A percentile compares a stretch with the other conserved stretches of the same genome.
These are phyloP conservation scores for Zophobas morio DNA, from an alignment of 1,140 invertebrate genomes.

Conservation along the genomic window DNA sequence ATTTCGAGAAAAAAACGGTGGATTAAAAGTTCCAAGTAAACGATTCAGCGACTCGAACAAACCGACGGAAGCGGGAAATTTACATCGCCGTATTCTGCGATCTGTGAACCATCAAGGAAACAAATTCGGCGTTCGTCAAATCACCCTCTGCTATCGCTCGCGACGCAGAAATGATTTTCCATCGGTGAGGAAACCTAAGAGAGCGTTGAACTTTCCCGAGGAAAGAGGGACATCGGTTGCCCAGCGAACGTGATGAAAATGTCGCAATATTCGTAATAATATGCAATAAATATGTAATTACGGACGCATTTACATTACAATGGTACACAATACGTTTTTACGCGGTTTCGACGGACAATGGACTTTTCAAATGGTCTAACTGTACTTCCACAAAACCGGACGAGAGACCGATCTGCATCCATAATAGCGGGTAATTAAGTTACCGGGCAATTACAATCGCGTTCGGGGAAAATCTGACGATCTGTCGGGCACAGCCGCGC, in stretches of 20 bases:
- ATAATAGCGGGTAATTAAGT: constrained; percentile 1
- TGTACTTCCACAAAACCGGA: constrained; percentile 23
- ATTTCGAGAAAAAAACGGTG: too few species aligned
- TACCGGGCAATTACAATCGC: neutral
- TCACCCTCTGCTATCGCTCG: neutral
- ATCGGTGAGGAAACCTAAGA: neutral
- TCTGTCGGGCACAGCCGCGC: neutral
- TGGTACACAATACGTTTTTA: constrained; percentile 3
- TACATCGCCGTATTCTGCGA: too few species aligned
- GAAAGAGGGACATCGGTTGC: constrained; percentile 5
- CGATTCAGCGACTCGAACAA: too few species aligned
- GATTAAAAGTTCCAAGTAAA: too few species aligned
- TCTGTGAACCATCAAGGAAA: too few species aligned
- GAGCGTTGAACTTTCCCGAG: constrained; percentile 35
- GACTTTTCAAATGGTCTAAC: constrained; percentile 20
- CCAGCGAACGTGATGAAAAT: constrained; percentile 40
- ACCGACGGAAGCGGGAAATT: too few species aligned
- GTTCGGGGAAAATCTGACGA: neutral
- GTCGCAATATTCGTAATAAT: constrained; percentile 38
- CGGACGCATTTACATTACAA: constrained; percentile 33
- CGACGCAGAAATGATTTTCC: constrained; percentile 1
- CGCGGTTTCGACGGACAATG: constrained; percentile 9
- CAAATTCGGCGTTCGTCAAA: too few species aligned
- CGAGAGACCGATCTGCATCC: constrained; percentile 1
- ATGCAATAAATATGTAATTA: constrained; percentile 35